Evolutionary conservation across 2,888 invertebrate genomes (phyloP), one percentile per base, ranked within the genome.

Genomic region (Pegoplata infirma): DNA sequence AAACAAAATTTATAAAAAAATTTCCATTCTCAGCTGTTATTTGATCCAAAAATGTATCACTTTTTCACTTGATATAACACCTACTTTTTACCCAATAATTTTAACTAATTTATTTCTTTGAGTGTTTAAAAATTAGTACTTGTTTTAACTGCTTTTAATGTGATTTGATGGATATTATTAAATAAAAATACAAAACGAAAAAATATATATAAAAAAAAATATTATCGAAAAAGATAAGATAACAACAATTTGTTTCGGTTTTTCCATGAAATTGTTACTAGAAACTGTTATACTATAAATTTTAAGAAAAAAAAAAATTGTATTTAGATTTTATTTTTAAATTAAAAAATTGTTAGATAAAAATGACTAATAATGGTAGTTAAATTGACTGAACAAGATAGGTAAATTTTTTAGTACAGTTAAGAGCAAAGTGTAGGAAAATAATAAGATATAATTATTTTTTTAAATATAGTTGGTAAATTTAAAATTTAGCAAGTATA

Each of bases 161-260:
- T 71, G 36, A 71, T 72, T 73, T 73, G 16, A 40, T 77, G 44
- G 67, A 58, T 73, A 73, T 67, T 68, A 49, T 56, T 66, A 32
- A 56, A n/a, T 23, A 58, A 63, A 51, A 59, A 61, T 44, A 28
- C 16, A 53, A 58, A 46, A 71, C 36, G n/a, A 71, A 66, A 76
- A 76, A 71, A 63, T 76, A 64, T 64, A 19, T 19, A 49, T 17
- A 5, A 46, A 46, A 46, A 17, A 49, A n/a, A n/a, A n/a, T n/a
- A n/a, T 3, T 64, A 71, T 66, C 64, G 8, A 19, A 76, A 63
- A 76, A 68, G 71, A 59, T 76, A 66, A 76, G 51, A 76, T 63
- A 69, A 32, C 23, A 64, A 44, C n/a, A n/a, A n/a, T n/a, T n/a
- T n/a, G n/a, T n/a, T n/a, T 46, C 36, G 12, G 36, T 40, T n/a